Evolutionary conservation across 2,113 vertebrate species (phyloP).

Genomic region (Cynoglossus semilaevis): DNA sequence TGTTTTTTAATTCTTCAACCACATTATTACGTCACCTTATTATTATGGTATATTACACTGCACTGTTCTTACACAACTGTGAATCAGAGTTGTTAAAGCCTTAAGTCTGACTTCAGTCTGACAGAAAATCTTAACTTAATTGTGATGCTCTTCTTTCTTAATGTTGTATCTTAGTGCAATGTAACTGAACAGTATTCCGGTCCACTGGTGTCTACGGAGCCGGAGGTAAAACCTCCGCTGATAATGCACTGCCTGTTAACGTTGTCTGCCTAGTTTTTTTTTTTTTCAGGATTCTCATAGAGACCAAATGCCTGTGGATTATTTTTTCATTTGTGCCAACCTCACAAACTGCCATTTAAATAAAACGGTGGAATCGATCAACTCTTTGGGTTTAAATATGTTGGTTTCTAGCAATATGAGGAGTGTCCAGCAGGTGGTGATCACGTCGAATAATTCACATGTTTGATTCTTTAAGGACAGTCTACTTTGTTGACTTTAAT

Average conservation of each 20-base stretch:
- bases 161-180: conserved; percentile 36
- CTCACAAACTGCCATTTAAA: conserved; percentile 40
- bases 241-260: too few species aligned
- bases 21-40: too few species aligned
- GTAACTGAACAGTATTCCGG: conserved; percentile 35
- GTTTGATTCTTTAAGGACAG: not conserved
- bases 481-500: too few species aligned
- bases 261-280: too few species aligned
- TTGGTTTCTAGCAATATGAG: not conserved
- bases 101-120: conserved; percentile 24
- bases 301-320: conserved; percentile 10
- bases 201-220: conserved; percentile 6
- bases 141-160: conserved; percentile 33
- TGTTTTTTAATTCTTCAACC: too few species aligned
- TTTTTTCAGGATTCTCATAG: conserved; percentile 3
- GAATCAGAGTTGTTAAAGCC: conserved; percentile 8
- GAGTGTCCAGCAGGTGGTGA: conserved; percentile 49
- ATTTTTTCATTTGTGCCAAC: conserved; percentile 13
- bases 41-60: too few species aligned
- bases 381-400: not conserved
- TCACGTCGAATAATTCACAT: not conserved
- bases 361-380: conserved; percentile 33
- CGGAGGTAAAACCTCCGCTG: too few species aligned
- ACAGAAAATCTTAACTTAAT: conserved; percentile 53
- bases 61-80: not conserved